Conservation (phyloP, 2,113 vertebrate genomes). For the Damaliscus lunatus region DNA sequence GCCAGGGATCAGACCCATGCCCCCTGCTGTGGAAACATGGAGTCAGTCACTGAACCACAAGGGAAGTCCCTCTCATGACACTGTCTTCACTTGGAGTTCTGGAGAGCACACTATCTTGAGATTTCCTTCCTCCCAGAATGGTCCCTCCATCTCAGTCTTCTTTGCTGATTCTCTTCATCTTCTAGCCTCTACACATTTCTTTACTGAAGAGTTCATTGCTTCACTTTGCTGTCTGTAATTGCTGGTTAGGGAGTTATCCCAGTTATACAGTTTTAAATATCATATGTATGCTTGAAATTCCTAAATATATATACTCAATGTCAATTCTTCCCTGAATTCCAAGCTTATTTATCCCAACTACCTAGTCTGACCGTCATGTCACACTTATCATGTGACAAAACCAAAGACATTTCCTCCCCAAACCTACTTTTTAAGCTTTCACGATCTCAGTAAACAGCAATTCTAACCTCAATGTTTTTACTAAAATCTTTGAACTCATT, state of each 20-base stretch:
- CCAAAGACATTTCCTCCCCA: neutral
- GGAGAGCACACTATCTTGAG: neutral
- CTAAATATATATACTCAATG: neutral
- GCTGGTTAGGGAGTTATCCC: neutral
- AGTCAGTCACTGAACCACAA: neutral
- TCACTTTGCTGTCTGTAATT: neutral
- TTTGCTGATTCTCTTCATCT: neutral
- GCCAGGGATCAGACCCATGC: neutral
- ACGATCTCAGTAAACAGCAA: neutral
- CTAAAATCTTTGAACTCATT: neutral
- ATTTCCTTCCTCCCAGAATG: neutral
- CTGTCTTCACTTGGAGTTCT: neutral
- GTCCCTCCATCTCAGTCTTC: neutral
- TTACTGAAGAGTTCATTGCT: neutral
- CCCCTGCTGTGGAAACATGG: neutral
- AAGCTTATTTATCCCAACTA: neutral
- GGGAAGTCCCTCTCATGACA: neutral
- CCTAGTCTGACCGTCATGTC: neutral
- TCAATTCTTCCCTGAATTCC: neutral
- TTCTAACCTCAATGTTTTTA: neutral
- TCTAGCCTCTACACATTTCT: neutral
- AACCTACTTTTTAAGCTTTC: neutral
- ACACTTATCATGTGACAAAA: neutral
- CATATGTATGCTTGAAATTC: neutral
- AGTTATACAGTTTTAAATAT: neutral